Evolutionary conservation across 2,888 invertebrate species (phyloP).

Genomic region (Chydorus sphaericus): DNA sequence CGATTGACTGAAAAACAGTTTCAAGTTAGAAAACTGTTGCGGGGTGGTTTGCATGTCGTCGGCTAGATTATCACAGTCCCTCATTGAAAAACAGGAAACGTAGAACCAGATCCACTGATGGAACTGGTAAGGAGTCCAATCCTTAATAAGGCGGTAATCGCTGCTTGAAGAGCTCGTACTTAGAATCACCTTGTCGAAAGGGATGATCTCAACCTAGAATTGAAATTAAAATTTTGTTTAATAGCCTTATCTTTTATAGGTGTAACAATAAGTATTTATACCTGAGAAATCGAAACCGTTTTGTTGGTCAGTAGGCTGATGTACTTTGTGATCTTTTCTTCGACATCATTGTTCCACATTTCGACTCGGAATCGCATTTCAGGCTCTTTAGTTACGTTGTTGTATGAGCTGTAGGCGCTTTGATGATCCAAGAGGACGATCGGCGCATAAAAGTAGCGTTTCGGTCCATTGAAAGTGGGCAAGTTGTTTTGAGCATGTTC

Average conservation of each 20-base stretch:
- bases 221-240: too few species aligned
- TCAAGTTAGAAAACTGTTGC: background rate
- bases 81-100: background rate
- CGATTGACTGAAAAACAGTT: background rate
- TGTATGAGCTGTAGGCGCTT: constrained; percentile 24
- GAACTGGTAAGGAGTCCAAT: background rate
- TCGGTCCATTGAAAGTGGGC: background rate
- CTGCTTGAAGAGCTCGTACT: background rate
- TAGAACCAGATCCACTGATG: background rate
- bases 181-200: background rate
- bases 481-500: background rate
- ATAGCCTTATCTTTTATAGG: too few species aligned
- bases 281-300: too few species aligned
- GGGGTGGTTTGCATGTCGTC: background rate
- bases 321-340: background rate
- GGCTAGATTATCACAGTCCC: background rate
- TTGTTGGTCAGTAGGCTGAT: background rate
- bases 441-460: background rate
- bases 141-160: background rate
- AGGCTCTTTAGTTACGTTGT: constrained; percentile 44
- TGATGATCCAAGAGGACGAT: background rate
- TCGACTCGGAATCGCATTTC: constrained; percentile 23
- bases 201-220: background rate
- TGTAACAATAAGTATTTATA: too few species aligned
- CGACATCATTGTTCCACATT: background rate